Evolutionary conservation across 2,888 invertebrate species (phyloP), one percentile per base, ranked within the genome.

Genomic region (Fissipunctia ypsillon): DNA sequence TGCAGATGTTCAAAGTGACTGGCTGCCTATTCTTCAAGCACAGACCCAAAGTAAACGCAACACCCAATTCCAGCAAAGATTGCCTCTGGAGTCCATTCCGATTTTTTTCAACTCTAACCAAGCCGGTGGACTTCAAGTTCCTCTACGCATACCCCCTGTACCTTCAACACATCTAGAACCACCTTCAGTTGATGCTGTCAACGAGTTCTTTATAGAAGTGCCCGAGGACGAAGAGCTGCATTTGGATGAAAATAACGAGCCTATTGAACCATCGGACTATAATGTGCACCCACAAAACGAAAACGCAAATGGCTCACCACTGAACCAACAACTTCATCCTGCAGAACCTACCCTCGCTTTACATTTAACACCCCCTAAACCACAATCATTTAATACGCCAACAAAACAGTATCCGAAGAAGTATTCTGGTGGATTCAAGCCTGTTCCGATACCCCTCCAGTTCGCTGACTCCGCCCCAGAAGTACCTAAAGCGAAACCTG

Each of bases 341-440:
- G 94, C 87, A 84, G 93, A 92, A 86, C 94, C 89, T 85, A 94
- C 84, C 71, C 86, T 93, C 61, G 82, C 93, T 25, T 84, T 94
- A 74, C 92, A 93, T 83, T 89, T 94, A 5, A 90, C 90, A 54
- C 93, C 94, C 14, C 95, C 90, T 73, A 94, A 88, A 83, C 92
- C 83, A 67, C 87, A 87, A 89, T 88, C 82, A 85, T 91, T 90
- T 83, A 92, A 96, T 81, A 89, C 91, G 35, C 97, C 97, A 4
- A 97, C 97, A 31, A 96, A 96, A 85, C 86, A 95, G 38, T 97
- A 96, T 85, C 97, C 97, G 0, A 97, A 97, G 88, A 97, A 97
- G 88, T 97, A 95, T 89, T 90, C 93, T 77, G 93, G 95, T 63
- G 94, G 94, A 35, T 95, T 96, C 70, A 96, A 95, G 70, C 95